Evolutionary conservation across 2,797 vertebrate genomes (phyloP).

Genomic region (Crypturellus tataupa): DNA sequence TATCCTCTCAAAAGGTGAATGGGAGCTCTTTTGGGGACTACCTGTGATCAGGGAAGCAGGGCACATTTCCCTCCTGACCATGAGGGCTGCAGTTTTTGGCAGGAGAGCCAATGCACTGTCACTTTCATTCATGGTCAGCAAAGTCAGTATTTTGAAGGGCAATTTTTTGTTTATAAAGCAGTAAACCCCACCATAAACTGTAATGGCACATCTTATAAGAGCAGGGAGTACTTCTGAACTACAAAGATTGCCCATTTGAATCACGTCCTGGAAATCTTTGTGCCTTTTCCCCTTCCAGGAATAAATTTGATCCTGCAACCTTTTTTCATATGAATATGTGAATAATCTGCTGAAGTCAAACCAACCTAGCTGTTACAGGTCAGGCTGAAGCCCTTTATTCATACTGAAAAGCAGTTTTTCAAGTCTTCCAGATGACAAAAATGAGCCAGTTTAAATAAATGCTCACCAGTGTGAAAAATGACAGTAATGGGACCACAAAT

Average conservation of each 20-base stretch:
- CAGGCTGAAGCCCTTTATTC: conserved; percentile 1
- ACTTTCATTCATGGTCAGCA: background rate
- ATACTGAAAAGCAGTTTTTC: background rate
- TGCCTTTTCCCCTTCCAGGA: background rate
- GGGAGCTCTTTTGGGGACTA: background rate
- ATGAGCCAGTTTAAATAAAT: conserved; percentile 6
- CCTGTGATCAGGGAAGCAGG: background rate
- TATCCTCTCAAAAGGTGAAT: background rate
- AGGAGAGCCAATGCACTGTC: conserved; percentile 14
- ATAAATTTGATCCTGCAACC: background rate
- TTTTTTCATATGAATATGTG: background rate
- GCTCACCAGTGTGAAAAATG: conserved; percentile 13
- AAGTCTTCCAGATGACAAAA: conserved; percentile 25
- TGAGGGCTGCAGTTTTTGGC: background rate
- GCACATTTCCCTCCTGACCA: background rate
- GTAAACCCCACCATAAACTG: conserved; percentile 1
- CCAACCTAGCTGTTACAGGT: background rate
- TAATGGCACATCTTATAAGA: background rate
- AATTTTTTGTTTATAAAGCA: conserved; percentile 8
- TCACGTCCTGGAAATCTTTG: background rate
- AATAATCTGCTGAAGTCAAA: background rate
- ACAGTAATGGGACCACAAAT: background rate
- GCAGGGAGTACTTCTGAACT: background rate
- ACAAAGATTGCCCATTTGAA: background rate
- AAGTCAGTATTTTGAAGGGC: background rate